Evolutionary conservation across 2,888 invertebrate genomes (phyloP), one percentile per base, ranked within the genome.

Genomic region (Mimas tiliae): DNA sequence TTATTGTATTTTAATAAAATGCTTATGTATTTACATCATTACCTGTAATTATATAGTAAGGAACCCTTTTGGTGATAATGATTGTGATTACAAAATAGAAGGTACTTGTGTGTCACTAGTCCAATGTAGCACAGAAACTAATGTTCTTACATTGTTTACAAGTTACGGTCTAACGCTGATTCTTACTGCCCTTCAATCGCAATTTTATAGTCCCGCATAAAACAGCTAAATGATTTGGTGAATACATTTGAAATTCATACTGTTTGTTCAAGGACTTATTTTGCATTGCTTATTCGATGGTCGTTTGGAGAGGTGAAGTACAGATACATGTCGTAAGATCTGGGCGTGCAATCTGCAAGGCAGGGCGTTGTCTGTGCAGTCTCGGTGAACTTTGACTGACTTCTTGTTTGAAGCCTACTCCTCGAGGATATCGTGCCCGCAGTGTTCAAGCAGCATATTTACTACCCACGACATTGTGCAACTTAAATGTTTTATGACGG

Each of bases 331-430:
- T 78, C 70, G 79, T 72, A 79, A 82, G 77, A 77, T 69, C 69
- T 69, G 73, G 73, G 74, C 74, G 73, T 65, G 72, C 76, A 72
- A 69, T 71, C 68, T 42, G 64, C 69, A 70, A 67, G 68, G 71
- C 70, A 69, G 76, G 77, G 82, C 76, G 74, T 70, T 73, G 81
- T 73, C 67, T 69, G 72, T 72, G 71, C 76, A 76, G 79, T 69
- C 78, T 76, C 76, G 77, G 76, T 86, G 85, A 87, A 85, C 87
- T 87, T 86, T 86, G 74, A 51, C 71, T 85, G 86, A 86, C 85
- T 86, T 82, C 80, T 75, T 70, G 72, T 79, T 80, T 77, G 70
- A 68, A 71, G 74, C 74, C 74, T 68, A 73, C 72, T 74, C 74
- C 73, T 74, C 69, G 71, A 67, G 67, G 74, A 27, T 1, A 73